Percentiles rank a stretch among this genome's conserved stretches.
These are phyloP conservation scores for Sebastiscus albofasciatus DNA, from an alignment of 2,797 vertebrate species.

Conservation along the genomic window DNA sequence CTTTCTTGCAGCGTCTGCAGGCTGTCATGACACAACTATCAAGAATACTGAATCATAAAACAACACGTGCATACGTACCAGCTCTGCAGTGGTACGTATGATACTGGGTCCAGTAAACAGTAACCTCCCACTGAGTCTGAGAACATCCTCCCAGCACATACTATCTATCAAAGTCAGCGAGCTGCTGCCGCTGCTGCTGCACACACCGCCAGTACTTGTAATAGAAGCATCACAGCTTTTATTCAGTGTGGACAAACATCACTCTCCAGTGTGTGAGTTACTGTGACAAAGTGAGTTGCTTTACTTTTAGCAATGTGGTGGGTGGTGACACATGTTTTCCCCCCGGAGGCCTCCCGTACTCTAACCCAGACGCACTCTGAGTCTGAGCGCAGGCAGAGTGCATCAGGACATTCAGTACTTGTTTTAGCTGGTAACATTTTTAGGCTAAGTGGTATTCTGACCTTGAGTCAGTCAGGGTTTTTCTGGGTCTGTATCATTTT, in stretches of 20 bases:
- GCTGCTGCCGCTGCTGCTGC: neutral
- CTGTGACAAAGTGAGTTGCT: constrained; percentile 11
- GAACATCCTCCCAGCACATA: neutral
- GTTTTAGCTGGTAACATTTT: constrained; percentile 33
- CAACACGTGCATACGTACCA: neutral
- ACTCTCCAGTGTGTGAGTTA: neutral
- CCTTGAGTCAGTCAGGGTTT: constrained; percentile 30
- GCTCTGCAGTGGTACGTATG: neutral
- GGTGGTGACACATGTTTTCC: constrained; percentile 12
- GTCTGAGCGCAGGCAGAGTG: neutral
- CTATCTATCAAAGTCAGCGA: neutral
- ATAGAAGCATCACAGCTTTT: neutral
- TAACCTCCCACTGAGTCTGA: neutral
- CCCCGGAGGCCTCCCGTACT: neutral
- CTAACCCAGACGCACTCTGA: constrained; percentile 1
- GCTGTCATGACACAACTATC: neutral
- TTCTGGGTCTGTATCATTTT: constrained; percentile 9
- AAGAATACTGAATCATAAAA: neutral
- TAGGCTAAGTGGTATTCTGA: constrained; percentile 27
- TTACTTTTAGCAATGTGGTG: constrained; percentile 7
- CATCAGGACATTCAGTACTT: constrained; percentile 9
- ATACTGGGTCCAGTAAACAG: neutral
- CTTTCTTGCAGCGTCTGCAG: neutral
- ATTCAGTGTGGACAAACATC: neutral
- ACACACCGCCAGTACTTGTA: neutral